Evolutionary conservation across 2,888 invertebrate species (phyloP).

Genomic region (Athalia circularis): DNA sequence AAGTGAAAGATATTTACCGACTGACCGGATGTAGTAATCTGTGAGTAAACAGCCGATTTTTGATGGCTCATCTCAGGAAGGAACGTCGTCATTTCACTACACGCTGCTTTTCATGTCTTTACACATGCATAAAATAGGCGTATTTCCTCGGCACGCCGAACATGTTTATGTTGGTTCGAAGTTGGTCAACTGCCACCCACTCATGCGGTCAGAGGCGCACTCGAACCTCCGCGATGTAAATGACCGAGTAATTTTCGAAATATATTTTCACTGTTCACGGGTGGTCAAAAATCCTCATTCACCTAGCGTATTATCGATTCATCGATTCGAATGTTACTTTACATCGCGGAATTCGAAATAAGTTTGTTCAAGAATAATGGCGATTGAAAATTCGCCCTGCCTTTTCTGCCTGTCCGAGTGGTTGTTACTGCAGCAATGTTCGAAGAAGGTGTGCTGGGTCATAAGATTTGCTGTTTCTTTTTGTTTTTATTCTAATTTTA

Average conservation of each 20-base stretch:
- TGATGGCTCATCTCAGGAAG: neutral
- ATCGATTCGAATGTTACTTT: neutral
- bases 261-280: too few relatives aligned
- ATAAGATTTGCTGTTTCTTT: neutral
- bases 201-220: too few relatives aligned
- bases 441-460: slow-evolving; percentile 19
- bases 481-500: too few relatives aligned
- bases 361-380: slow-evolving; percentile 25
- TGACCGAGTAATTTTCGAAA: too few relatives aligned
- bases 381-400: slow-evolving; percentile 5
- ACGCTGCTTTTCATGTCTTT: too few relatives aligned
- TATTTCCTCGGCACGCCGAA: too few relatives aligned
- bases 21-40: slow-evolving; percentile 8
- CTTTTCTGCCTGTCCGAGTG: neutral
- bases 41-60: slow-evolving; percentile 22
- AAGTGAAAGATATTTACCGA: slow-evolving; percentile 26
- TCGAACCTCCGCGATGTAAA: too few relatives aligned
- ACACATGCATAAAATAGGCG: too few relatives aligned
- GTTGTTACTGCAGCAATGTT: neutral
- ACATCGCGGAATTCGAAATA: slow-evolving; percentile 8
- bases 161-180: too few relatives aligned
- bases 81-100: too few relatives aligned
- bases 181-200: too few relatives aligned
- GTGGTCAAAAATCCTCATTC: too few relatives aligned
- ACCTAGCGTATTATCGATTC: slow-evolving; percentile 20